Evolutionary conservation across 2,888 invertebrate species (phyloP).

Genomic region (Hydraecia micacea): DNA sequence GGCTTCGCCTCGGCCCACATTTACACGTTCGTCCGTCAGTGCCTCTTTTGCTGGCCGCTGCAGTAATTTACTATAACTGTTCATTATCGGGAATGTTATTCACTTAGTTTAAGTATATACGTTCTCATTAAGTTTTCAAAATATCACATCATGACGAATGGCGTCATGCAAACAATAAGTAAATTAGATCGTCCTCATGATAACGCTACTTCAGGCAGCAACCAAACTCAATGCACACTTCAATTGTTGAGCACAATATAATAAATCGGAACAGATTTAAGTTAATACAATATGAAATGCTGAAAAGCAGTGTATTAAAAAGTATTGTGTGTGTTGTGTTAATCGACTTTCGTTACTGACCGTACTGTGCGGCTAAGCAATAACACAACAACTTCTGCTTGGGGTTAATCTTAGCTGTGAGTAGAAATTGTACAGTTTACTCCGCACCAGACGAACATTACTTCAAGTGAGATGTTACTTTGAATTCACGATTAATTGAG

Average conservation of each 20-base stretch:
- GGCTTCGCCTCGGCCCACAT: no score
- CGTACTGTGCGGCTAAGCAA: neutral
- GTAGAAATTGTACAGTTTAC: neutral
- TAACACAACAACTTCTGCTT: neutral
- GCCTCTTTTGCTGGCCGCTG: no score
- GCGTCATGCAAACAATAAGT: neutral
- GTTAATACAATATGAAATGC: neutral
- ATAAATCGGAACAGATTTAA: neutral
- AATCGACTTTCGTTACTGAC: neutral
- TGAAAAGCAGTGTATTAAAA: neutral
- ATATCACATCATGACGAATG: slow-evolving; percentile 20
- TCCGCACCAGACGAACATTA: neutral
- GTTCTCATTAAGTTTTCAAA: slow-evolving; percentile 16
- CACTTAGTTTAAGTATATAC: neutral
- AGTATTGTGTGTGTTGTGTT: neutral
- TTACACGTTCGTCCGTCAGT: no score
- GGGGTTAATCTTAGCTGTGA: neutral
- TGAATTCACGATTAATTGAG: slow-evolving; percentile 48
- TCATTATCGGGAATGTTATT: slow-evolving; percentile 50
- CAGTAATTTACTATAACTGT: slow-evolving; percentile 2
- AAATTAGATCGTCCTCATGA: neutral
- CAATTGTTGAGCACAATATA: neutral
- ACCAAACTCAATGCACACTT: neutral
- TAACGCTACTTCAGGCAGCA: neutral
- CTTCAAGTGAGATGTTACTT: slow-evolving; percentile 13